phyloP scores from a whole-genome alignment of 1,140 invertebrate genomes.

The Psilanteris sp. region DNA sequence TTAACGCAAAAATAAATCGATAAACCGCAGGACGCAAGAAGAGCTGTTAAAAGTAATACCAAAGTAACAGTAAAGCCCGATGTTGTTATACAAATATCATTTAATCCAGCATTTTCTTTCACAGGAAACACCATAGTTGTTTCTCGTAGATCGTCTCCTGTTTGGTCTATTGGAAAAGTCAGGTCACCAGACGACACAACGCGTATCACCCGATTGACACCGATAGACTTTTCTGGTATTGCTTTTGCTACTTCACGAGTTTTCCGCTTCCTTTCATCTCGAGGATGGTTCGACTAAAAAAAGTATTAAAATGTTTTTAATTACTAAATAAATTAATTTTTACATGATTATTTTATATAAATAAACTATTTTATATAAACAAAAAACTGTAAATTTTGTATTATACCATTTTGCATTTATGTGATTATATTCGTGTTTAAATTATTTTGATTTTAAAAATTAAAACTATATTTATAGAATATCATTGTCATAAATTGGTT shows the following conservation, averaged over 20 bases:
- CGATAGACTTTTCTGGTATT: constrained; percentile 87
- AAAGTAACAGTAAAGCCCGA: constrained; percentile 92
- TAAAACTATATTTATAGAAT: too few relatives aligned
- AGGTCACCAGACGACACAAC: constrained; percentile 93
- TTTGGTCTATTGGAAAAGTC: constrained; percentile 88
- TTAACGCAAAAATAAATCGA: constrained; percentile 91
- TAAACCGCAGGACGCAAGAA: constrained; percentile 90
- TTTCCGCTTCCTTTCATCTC: constrained; percentile 87
- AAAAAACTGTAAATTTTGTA: too few relatives aligned
- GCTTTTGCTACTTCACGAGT: constrained; percentile 81
- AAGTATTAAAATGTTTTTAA: too few relatives aligned
- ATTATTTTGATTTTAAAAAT: too few relatives aligned
- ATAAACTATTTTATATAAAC: too few relatives aligned
- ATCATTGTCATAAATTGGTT: too few relatives aligned
- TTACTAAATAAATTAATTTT: too few relatives aligned
- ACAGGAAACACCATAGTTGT: constrained; percentile 86
- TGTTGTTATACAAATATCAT: constrained; percentile 92
- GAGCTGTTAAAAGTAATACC: constrained; percentile 87
- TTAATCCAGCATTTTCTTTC: constrained; percentile 59
- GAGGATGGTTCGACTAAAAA: constrained; percentile 81
- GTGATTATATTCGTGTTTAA: too few relatives aligned
- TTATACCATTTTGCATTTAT: too few relatives aligned
- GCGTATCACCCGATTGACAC: constrained; percentile 89
- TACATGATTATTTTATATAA: too few relatives aligned
- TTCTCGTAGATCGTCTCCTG: constrained; percentile 78